A percentile compares a stretch with the other conserved stretches of the same genome.
Evolutionary conservation across 2,797 vertebrate genomes (phyloP).

Genomic region (Calcarius lapponicus): DNA sequence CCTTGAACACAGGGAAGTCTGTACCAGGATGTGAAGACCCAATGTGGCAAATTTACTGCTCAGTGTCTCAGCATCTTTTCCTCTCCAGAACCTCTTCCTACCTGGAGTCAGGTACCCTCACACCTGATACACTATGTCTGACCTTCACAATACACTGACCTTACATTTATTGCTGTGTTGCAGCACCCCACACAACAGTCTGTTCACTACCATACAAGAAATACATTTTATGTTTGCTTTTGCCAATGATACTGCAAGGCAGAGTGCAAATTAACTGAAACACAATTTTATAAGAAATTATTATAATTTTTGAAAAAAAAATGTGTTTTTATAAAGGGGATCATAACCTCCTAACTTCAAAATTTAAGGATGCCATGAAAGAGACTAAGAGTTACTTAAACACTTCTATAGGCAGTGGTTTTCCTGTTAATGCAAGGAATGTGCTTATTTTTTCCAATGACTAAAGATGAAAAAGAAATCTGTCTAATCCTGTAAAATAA

Average conservation of each 20-base stretch:
- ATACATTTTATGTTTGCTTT: background rate
- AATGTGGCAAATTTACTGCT: background rate
- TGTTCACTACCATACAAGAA: background rate
- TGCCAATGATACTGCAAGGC: background rate
- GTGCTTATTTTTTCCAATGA: background rate
- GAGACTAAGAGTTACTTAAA: background rate
- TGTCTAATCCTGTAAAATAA: background rate
- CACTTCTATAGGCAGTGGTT: background rate
- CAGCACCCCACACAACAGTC: background rate
- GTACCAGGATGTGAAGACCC: background rate
- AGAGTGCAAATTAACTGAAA: background rate
- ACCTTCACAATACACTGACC: background rate
- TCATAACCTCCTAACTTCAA: background rate
- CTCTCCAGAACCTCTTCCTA: background rate
- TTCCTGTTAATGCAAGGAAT: background rate
- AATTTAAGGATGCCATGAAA: background rate
- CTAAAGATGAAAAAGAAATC: conserved; percentile 10
- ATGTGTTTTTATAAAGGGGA: background rate
- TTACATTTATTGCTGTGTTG: background rate
- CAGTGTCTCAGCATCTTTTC: background rate
- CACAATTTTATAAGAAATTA: background rate
- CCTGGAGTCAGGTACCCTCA: background rate
- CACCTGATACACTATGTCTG: background rate
- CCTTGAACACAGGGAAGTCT: background rate
- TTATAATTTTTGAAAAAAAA: background rate